Evolutionary conservation across 2,113 vertebrate genomes (phyloP).

Genomic region (Chloropsis hardwickii): DNA sequence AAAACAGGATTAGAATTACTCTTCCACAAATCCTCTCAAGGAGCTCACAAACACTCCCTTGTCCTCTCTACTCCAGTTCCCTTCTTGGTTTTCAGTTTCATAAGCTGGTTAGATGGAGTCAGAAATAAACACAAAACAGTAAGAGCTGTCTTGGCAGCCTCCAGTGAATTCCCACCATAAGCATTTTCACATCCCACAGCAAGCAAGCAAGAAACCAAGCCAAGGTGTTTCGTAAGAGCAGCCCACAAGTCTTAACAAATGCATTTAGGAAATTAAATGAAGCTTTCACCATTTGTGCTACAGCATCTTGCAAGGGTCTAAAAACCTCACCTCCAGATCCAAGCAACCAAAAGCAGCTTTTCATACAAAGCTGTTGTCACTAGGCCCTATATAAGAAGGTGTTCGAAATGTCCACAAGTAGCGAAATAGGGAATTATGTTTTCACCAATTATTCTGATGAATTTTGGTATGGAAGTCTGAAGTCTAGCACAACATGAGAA

Average conservation of each 20-base stretch:
- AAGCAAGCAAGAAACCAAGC: not conserved
- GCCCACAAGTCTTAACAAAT: constrained; percentile 8
- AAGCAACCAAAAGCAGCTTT: not conserved
- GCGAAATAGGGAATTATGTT: not conserved
- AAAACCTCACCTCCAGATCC: not conserved
- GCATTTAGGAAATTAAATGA: constrained; percentile 1
- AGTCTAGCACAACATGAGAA: not conserved
- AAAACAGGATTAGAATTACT: not conserved
- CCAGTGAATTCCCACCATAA: not conserved
- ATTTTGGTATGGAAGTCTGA: not conserved
- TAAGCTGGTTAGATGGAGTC: not conserved
- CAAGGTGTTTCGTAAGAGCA: constrained; percentile 3
- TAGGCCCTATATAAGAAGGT: not conserved
- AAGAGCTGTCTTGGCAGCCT: not conserved
- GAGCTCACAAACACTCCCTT: not conserved
- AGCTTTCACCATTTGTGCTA: not conserved
- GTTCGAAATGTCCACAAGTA: not conserved
- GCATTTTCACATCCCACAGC: not conserved
- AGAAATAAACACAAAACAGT: not conserved
- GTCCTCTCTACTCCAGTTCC: not conserved
- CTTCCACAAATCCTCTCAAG: not conserved
- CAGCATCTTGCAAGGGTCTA: not conserved
- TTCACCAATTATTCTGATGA: not conserved
- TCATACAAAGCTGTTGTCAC: not conserved
- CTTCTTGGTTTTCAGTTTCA: not conserved